phyloP scores from a whole-genome alignment of 1,140 invertebrate species.

The Drosophila oshimai region DNA sequence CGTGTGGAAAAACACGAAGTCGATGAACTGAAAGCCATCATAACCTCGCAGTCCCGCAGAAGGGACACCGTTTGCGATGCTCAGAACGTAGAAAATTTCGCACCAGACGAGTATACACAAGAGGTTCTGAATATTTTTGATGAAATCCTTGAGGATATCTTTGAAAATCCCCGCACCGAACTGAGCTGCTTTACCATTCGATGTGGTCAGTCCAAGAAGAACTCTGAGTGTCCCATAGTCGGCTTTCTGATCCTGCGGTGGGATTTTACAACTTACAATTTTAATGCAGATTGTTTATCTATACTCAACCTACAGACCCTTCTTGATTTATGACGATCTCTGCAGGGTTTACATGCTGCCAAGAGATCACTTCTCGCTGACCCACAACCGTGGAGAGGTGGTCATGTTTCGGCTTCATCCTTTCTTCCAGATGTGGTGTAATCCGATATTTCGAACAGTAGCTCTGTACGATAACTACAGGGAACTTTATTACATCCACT shows the following conservation, averaged over 20 bases:
- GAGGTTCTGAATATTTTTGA: neutral
- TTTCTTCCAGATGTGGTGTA: constrained; percentile 57
- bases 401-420: constrained; percentile 53
- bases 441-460: constrained; percentile 36
- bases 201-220: constrained; percentile 11
- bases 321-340: constrained; percentile 26
- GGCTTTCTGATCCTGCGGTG: constrained; percentile 54
- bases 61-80: neutral
- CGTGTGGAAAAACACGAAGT: constrained; percentile 25
- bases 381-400: constrained; percentile 48
- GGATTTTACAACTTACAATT: no score
- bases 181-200: constrained; percentile 37
- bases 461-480: constrained; percentile 35
- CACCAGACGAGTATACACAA: neutral
- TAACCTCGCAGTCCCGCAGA: neutral
- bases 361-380: constrained; percentile 17
- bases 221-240: constrained; percentile 28
- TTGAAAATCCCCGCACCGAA: constrained; percentile 17
- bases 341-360: constrained; percentile 45
- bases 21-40: constrained; percentile 5
- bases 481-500: constrained; percentile 47
- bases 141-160: constrained; percentile 2
- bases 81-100: no score
- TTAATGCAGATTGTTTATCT: no score
- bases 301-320: constrained; percentile 1